These are phyloP conservation scores for Odontomyia ornata DNA, from an alignment of 2,888 invertebrate genomes.

Conservation along the genomic window DNA sequence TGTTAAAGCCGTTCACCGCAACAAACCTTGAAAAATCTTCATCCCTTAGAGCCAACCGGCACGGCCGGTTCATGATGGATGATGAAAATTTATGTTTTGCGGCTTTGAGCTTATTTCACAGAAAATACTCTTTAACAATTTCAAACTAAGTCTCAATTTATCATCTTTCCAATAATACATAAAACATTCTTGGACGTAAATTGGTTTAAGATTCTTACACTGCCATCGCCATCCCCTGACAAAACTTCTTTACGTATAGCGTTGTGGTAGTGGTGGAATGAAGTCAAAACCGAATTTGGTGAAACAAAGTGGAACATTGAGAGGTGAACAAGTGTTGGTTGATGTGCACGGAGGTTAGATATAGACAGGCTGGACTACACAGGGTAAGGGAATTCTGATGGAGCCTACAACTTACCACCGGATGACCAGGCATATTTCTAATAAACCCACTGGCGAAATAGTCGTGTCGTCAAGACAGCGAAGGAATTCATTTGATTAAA, in stretches of 20 bases:
- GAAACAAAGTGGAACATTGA: neutral
- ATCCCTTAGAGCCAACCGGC: no score
- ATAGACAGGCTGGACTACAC: neutral
- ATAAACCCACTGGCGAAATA: slow-evolving; percentile 6
- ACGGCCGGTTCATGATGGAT: slow-evolving; percentile 6
- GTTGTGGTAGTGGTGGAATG: neutral
- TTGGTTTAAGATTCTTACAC: neutral
- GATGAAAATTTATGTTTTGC: slow-evolving; percentile 13
- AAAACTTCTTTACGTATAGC: neutral
- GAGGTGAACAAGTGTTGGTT: neutral
- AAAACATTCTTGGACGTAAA: slow-evolving; percentile 2
- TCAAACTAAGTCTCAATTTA: slow-evolving; percentile 15
- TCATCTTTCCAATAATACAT: slow-evolving; percentile 12
- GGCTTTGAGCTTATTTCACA: slow-evolving; percentile 14
- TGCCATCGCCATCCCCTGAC: neutral
- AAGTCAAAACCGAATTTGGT: neutral
- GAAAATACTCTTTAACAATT: neutral
- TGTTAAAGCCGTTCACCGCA: no score
- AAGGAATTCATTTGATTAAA: slow-evolving; percentile 30
- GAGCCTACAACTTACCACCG: neutral
- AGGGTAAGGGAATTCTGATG: neutral
- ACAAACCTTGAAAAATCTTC: no score
- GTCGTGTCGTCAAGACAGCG: slow-evolving; percentile 21
- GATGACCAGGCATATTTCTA: slow-evolving; percentile 20
- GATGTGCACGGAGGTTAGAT: no score